Conservation (phyloP, 1,140 invertebrate species). For the Dendroctonus ponderosae region DNA sequence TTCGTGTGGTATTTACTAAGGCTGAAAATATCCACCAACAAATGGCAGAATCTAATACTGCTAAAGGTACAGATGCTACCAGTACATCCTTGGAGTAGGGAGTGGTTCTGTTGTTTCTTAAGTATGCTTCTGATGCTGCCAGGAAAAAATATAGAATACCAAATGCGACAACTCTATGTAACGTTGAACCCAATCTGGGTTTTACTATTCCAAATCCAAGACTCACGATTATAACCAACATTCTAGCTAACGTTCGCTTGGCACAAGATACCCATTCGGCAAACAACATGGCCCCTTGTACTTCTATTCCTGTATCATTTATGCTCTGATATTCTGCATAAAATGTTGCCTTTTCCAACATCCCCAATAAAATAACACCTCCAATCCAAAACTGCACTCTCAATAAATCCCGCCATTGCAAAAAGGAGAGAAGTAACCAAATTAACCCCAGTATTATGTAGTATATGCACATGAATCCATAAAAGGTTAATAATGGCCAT, state of each 20-base stretch:
- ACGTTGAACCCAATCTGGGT: conserved; percentile 79
- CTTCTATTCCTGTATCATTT: conserved; percentile 70
- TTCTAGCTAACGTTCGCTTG: conserved; percentile 85
- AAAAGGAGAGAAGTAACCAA: conserved; percentile 81
- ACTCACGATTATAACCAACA: conserved; percentile 91
- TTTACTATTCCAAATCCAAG: conserved; percentile 95
- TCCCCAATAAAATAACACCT: conserved; percentile 81
- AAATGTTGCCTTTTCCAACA: conserved; percentile 84
- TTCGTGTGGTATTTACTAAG: conserved; percentile 85
- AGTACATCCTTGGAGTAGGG: conserved; percentile 66
- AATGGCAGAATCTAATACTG: conserved; percentile 69
- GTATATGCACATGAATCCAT: conserved; percentile 84
- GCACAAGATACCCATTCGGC: conserved; percentile 87
- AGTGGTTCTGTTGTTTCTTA: conserved; percentile 70
- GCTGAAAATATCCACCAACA: conserved; percentile 86
- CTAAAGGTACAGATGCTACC: conserved; percentile 71
- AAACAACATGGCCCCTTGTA: conserved; percentile 67
- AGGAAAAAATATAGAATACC: conserved; percentile 80
- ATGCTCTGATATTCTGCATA: conserved; percentile 85
- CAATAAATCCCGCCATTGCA: conserved; percentile 88
- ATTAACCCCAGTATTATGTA: conserved; percentile 80
- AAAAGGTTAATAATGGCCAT: conserved; percentile 77
- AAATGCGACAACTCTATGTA: conserved; percentile 81
- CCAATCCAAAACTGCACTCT: conserved; percentile 95
- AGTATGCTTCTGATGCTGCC: conserved; percentile 78